These are phyloP conservation scores for Lipotes vexillifer DNA, from an alignment of 2,113 vertebrate species.

Conservation along the genomic window DNA sequence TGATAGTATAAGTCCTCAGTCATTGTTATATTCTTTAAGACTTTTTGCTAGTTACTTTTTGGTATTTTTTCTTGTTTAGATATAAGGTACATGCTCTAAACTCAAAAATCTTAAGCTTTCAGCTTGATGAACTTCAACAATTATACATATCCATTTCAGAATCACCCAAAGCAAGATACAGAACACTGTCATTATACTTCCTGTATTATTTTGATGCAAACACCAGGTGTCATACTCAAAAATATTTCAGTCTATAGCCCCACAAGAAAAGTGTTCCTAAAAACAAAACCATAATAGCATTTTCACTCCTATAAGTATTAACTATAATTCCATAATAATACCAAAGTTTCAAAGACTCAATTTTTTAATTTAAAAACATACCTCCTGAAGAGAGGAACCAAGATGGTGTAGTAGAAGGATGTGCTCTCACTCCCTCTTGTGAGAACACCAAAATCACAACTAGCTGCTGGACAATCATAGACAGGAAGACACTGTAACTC, in stretches of 20 bases:
- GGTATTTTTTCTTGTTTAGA: background rate
- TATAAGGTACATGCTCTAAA: background rate
- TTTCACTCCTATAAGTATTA: background rate
- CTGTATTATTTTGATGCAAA: background rate
- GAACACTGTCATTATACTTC: background rate
- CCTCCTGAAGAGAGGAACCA: background rate
- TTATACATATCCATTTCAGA: background rate
- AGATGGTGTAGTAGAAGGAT: no score
- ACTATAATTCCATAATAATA: background rate
- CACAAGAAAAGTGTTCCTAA: background rate
- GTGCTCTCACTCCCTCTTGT: no score
- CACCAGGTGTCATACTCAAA: background rate
- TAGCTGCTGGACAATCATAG: no score
- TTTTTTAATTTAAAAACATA: background rate
- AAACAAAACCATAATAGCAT: background rate
- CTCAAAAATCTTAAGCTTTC: background rate
- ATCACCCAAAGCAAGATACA: background rate
- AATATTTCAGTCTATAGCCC: background rate
- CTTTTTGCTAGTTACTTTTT: background rate
- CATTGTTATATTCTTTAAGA: background rate
- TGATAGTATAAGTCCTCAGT: background rate
- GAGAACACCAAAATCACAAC: no score
- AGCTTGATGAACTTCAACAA: background rate
- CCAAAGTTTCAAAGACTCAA: background rate
- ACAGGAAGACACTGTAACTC: no score